These are phyloP conservation scores for Lampris incognitus DNA, from an alignment of 2,113 vertebrate species.

Conservation along the genomic window DNA sequence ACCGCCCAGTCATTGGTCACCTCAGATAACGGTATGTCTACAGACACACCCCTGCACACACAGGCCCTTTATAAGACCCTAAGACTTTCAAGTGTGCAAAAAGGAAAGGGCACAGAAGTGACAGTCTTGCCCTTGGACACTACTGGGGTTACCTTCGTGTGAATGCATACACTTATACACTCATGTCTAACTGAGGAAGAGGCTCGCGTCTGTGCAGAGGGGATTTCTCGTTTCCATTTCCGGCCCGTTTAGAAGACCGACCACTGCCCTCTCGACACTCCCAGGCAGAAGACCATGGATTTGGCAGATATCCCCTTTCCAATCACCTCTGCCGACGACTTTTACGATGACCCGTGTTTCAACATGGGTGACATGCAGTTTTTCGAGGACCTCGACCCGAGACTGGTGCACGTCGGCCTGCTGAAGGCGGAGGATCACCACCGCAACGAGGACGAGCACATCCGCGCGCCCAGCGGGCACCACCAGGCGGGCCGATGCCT, in stretches of 20 bases:
- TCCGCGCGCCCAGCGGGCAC: conserved; percentile 95
- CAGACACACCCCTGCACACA: conserved; percentile 11
- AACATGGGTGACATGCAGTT: conserved; percentile 96
- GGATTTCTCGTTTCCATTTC: no score
- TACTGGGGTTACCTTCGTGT: no score
- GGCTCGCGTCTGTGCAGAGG: no score
- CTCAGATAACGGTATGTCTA: neutral
- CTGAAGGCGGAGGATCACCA: conserved; percentile 89
- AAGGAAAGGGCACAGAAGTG: no score
- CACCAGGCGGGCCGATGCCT: conserved; percentile 96
- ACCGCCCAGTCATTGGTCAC: neutral
- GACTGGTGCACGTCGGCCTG: conserved; percentile 91
- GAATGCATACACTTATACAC: no score
- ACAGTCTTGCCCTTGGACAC: no score
- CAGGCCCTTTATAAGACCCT: no score
- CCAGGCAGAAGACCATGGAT: conserved; percentile 79
- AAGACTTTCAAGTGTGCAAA: no score
- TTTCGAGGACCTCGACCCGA: conserved; percentile 96
- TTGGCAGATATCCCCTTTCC: conserved; percentile 92
- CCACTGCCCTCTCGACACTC: no score
- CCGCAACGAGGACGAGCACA: conserved; percentile 88
- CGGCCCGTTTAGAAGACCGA: no score
- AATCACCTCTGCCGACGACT: conserved; percentile 89
- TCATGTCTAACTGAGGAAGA: no score
- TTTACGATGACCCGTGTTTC: conserved; percentile 97